Conservation (phyloP, 2,888 invertebrate genomes). For the Cynaeus angustus region DNA sequence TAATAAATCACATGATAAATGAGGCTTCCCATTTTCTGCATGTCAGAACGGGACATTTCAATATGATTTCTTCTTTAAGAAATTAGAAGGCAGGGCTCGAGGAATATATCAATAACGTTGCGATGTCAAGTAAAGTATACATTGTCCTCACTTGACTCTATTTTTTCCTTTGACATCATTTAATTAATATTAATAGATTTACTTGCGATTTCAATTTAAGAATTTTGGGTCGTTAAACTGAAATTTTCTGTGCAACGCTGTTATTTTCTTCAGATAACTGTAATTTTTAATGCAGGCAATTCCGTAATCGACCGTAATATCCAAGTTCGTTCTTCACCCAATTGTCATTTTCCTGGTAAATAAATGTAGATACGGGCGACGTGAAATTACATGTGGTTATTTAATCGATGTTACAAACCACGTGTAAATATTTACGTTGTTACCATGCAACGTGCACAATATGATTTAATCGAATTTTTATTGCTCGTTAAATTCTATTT, state of each 20-base stretch:
- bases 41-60: slow-evolving; percentile 47
- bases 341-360: slow-evolving; percentile 30
- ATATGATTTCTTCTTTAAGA: slow-evolving; percentile 40
- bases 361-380: slow-evolving; percentile 12
- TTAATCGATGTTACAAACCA: slow-evolving; percentile 34
- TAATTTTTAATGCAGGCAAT: slow-evolving; percentile 6
- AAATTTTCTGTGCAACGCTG: neutral
- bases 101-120: slow-evolving; percentile 25
- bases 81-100: slow-evolving; percentile 41
- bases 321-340: slow-evolving; percentile 9
- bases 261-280: slow-evolving; percentile 7
- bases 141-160: slow-evolving; percentile 8
- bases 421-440: slow-evolving; percentile 36
- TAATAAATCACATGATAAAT: slow-evolving; percentile 50
- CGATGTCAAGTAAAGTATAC: slow-evolving; percentile 13
- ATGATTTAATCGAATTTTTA: slow-evolving; percentile 32
- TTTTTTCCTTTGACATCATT: too few species aligned
- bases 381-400: slow-evolving; percentile 33
- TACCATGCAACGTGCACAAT: slow-evolving; percentile 25
- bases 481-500: slow-evolving; percentile 27
- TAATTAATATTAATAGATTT: neutral
- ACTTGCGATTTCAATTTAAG: neutral
- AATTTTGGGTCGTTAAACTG: slow-evolving; percentile 9
- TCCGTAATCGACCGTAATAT: slow-evolving; percentile 1
- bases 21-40: slow-evolving; percentile 46